Evolutionary conservation across 2,888 invertebrate species (phyloP).

Genomic region (Brachylomia viminalis): DNA sequence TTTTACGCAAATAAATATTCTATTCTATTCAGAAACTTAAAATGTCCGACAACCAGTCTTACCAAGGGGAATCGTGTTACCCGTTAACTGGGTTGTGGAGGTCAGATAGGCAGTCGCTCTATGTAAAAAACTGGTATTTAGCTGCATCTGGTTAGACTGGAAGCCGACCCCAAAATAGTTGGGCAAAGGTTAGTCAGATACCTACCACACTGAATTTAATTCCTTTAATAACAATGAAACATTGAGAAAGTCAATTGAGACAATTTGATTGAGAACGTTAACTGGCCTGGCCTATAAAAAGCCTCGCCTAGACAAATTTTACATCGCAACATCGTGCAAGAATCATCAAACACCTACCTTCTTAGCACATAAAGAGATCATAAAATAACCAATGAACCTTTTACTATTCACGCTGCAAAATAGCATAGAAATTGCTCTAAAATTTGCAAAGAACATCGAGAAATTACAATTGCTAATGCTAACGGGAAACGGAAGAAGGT

Average conservation of each 20-base stretch:
- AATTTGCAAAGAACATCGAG: constrained; percentile 48
- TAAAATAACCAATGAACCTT: constrained; percentile 41
- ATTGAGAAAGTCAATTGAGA: not conserved
- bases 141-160: not conserved
- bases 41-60: not conserved
- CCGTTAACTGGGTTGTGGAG: not conserved
- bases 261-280: not conserved
- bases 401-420: constrained; percentile 28
- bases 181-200: not conserved
- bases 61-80: not conserved
- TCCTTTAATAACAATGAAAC: not conserved
- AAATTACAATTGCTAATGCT: constrained; percentile 70
- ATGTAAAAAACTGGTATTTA: no score
- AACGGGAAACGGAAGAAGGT: constrained; percentile 64
- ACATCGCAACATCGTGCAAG: constrained; percentile 40
- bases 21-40: not conserved
- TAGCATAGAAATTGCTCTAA: constrained; percentile 43
- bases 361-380: constrained; percentile 30
- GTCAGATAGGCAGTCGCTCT: not conserved
- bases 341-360: constrained; percentile 43
- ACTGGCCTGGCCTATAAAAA: not conserved
- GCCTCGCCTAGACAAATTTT: not conserved
- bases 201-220: not conserved
- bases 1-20: no score
- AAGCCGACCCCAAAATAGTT: not conserved